A percentile compares a stretch with the other conserved stretches of the same genome.
These are phyloP conservation scores for Centrocercus urophasianus DNA, from an alignment of 2,113 vertebrate genomes.

Conservation along the genomic window DNA sequence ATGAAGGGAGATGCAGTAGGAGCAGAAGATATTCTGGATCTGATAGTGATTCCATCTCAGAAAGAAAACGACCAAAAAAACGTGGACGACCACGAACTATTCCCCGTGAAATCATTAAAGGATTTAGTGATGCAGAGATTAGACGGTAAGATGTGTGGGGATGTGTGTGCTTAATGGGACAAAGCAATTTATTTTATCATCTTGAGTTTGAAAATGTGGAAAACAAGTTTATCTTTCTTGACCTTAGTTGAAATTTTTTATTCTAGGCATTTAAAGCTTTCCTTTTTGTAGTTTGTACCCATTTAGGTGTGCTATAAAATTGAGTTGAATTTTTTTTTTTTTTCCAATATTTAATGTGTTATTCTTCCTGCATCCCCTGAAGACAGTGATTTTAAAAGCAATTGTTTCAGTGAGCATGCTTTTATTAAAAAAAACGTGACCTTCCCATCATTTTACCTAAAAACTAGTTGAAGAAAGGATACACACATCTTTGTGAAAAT, in stretches of 20 bases:
- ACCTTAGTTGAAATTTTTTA: not conserved
- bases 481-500: not conserved
- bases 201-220: not conserved
- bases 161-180: not conserved
- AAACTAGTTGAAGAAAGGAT: not conserved
- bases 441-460: not conserved
- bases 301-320: slow-evolving; percentile 5
- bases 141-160: slow-evolving; percentile 82
- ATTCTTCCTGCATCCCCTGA: not conserved
- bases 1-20: slow-evolving; percentile 87
- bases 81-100: slow-evolving; percentile 95
- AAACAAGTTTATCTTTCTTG: not conserved
- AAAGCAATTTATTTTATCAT: not conserved
- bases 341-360: not conserved
- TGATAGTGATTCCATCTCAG: slow-evolving; percentile 93
- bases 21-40: slow-evolving; percentile 94
- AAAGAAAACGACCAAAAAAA: slow-evolving; percentile 95
- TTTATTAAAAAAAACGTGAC: not conserved
- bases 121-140: slow-evolving; percentile 95
- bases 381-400: not conserved
- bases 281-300: not conserved
- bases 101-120: slow-evolving; percentile 96
- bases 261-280: slow-evolving; percentile 2
- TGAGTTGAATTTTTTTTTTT: not conserved
- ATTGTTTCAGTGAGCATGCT: not conserved